phyloP scores from a whole-genome alignment of 2,888 invertebrate genomes.

The Polylopha cassiicola region DNA sequence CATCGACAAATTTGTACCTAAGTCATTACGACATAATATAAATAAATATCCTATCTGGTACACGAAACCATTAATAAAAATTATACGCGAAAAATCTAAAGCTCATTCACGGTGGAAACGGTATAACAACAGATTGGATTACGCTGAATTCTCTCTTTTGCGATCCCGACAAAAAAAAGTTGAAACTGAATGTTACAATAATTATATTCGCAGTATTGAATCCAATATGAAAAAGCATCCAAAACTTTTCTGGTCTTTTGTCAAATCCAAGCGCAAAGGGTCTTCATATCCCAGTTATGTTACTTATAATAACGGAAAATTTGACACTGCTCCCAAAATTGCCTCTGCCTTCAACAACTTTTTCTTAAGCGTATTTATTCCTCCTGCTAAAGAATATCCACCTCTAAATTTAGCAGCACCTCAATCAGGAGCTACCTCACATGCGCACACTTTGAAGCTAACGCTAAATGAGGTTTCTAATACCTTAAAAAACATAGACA shows the following conservation, averaged over 20 bases:
- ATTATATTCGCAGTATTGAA: neutral
- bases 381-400: too few species aligned
- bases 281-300: neutral
- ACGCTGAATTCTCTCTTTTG: neutral
- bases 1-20: neutral
- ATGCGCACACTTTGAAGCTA: too few species aligned
- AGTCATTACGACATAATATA: neutral
- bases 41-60: slow-evolving; percentile 1
- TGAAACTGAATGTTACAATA: neutral
- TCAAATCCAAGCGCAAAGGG: neutral
- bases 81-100: neutral
- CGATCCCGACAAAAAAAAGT: neutral
- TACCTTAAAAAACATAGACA: too few species aligned
- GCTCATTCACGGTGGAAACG: neutral
- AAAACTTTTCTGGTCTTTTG: neutral
- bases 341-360: neutral
- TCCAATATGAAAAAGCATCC: neutral
- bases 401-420: too few species aligned
- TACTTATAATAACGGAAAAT: neutral
- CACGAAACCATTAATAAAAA: neutral
- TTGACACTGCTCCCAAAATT: neutral
- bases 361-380: too few species aligned
- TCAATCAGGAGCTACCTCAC: too few species aligned
- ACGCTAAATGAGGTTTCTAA: too few species aligned
- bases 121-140: neutral